A percentile compares a stretch with the other conserved stretches of the same genome.
Conservation (phyloP, 1,140 invertebrate species). For the Pomacea maculata region DNA sequence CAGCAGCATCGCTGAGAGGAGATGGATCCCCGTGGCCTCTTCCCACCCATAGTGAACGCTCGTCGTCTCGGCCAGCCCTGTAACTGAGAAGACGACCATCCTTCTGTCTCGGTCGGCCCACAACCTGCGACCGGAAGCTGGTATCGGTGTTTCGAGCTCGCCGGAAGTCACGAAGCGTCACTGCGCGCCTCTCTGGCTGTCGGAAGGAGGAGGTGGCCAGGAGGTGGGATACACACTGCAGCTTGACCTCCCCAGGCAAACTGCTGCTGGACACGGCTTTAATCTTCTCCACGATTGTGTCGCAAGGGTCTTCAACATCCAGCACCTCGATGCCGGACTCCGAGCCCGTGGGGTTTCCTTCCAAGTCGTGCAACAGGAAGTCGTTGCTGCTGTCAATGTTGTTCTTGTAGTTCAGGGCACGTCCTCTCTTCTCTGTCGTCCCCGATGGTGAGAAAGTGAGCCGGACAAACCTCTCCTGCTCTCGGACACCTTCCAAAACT, state of each 20-base stretch:
- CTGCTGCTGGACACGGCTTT: slow-evolving; percentile 25
- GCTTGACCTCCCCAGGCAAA: slow-evolving; percentile 26
- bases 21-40: no score
- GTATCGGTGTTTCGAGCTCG: no score
- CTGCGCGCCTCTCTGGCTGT: no score
- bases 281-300: slow-evolving; percentile 23
- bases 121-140: no score
- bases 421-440: neutral
- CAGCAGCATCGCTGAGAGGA: no score
- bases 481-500: neutral
- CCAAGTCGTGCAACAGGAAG: neutral
- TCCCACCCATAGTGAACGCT: no score
- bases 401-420: neutral
- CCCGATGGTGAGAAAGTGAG: slow-evolving; percentile 16
- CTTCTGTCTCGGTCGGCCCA: no score
- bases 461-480: slow-evolving; percentile 18
- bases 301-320: slow-evolving; percentile 25
- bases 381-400: slow-evolving; percentile 1
- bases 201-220: slow-evolving; percentile 2
- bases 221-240: slow-evolving; percentile 28
- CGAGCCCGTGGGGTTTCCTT: slow-evolving; percentile 3
- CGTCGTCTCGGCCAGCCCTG: no score
- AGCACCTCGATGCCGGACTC: slow-evolving; percentile 28
- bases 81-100: no score
- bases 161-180: no score